Evolutionary conservation across 2,113 vertebrate species (phyloP).

Genomic region (Oryctolagus cuniculus): mOryCun1.1 NC_091434.1:101106501-101107000

Average conservation of each 20-base stretch:
- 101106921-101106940: conserved; percentile 55
- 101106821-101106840: conserved; percentile 47
- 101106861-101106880: conserved; percentile 12
- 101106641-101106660: background rate
- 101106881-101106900: conserved; percentile 60
- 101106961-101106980: conserved; percentile 75
- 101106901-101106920: conserved; percentile 53
- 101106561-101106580: no score
- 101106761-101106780: background rate
- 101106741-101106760: background rate
- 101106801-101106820: background rate
- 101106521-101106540: background rate
- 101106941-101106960: conserved; percentile 71
- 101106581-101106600: background rate
- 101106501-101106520: background rate
- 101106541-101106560: background rate
- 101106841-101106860: conserved; percentile 59
- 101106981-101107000: conserved; percentile 76
- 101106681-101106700: background rate
- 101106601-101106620: background rate
- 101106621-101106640: background rate
- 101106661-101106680: conserved; percentile 67
- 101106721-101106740: conserved; percentile 50
- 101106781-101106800: conserved; percentile 10
- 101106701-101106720: conserved; percentile 66